phyloP scores from a whole-genome alignment of 2,888 invertebrate genomes.

The Exephanes ischioxanthus region DNA sequence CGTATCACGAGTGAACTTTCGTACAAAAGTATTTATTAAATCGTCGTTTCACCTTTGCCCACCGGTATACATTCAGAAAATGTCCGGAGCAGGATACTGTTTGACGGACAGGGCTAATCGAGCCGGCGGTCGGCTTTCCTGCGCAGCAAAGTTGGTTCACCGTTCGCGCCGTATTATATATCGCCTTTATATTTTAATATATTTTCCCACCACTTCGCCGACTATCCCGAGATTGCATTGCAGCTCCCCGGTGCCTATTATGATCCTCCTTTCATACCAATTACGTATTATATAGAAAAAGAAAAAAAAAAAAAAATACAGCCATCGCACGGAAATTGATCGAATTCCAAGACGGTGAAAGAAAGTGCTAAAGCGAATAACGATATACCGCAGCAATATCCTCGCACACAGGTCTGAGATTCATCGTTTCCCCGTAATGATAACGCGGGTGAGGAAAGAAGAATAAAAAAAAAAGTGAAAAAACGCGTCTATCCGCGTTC shows the following conservation, averaged over 20 bases:
- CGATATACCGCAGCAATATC: slow-evolving; percentile 48
- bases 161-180: neutral
- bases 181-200: slow-evolving; percentile 57
- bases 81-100: neutral
- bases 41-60: neutral
- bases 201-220: slow-evolving; percentile 45
- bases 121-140: slow-evolving; percentile 38
- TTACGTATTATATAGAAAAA: slow-evolving; percentile 33
- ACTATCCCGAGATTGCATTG: slow-evolving; percentile 53
- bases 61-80: slow-evolving; percentile 11
- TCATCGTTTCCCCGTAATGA: slow-evolving; percentile 29
- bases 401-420: slow-evolving; percentile 34
- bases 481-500: slow-evolving; percentile 47
- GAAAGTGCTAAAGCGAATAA: slow-evolving; percentile 7
- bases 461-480: neutral
- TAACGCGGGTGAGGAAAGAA: neutral
- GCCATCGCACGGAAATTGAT: slow-evolving; percentile 51
- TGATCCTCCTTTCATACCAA: neutral
- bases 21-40: slow-evolving; percentile 15
- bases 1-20: neutral
- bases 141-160: slow-evolving; percentile 26
- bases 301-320: neutral
- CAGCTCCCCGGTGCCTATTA: neutral
- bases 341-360: slow-evolving; percentile 52
- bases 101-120: slow-evolving; percentile 48